Base-by-base conservation (phyloP, 2,113 vertebrate species). In the Pygoscelis antarcticus region DNA sequence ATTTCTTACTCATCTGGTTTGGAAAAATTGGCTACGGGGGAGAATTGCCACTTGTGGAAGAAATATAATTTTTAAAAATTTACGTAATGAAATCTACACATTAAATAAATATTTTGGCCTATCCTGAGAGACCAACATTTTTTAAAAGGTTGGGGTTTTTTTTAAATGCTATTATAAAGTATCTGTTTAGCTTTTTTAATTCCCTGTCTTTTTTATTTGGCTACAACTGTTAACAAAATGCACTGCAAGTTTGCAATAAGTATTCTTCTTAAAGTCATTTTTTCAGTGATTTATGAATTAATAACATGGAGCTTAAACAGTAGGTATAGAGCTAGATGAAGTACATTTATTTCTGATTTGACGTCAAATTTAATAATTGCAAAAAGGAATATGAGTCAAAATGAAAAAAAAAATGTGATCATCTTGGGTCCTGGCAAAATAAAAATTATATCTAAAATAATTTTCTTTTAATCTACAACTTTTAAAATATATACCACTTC, bases 261-360 rank as follows among this genome's bases (percentile, higher is more conserved):
- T 65, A 57, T 34, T 87, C 36, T 79, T 61, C 46, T 79, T 65
- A 69, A 89, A 94, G 64, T 60, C 3, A 0, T 6, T 40, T 92
- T 89, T 80, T 18, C 30, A 16, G 30, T 94, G 93, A 94, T 97
- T 93, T 96, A 96, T 96, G 87, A 93, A 96, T 95, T 95, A 95
- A 95, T 96, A 96, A 83, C 71, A 19, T 17, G 25, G 46, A 88
- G 5, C 30, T 93, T 47, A 78, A 95, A 60, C 26, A 87, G 38
- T 40, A 68, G n/a, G 29, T 71, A 93, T 55, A 14, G 32, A 75
- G 52, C 10, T 70, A 61, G 65, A 91, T 44, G 26, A 87, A 91
- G 11, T 47, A 79, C 65, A 84, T 95, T 93, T 93, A 72, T 95
- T 95, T 96, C 66, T 90, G 30, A 8, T 49, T 92, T 97, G 94